These are phyloP conservation scores for Tolmerus cingulatus DNA, from an alignment of 2,888 invertebrate genomes.

Conservation along the genomic window DNA sequence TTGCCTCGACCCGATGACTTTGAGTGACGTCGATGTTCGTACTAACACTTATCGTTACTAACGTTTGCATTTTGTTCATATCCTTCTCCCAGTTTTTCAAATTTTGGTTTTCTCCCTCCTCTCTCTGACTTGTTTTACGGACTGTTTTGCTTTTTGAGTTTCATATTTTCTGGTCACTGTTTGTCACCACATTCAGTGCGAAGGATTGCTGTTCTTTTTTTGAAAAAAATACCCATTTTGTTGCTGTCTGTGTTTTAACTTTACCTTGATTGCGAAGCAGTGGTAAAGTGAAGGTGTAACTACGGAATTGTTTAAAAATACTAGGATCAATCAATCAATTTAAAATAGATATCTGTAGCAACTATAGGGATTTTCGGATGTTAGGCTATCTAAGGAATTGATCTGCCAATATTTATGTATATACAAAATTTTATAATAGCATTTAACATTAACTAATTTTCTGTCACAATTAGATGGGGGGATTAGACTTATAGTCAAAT, in stretches of 20 bases:
- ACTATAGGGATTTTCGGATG: not conserved
- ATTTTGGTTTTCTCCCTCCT: not conserved
- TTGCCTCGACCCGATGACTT: conserved; percentile 81
- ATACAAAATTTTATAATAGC: too few species aligned
- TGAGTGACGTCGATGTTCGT: conserved; percentile 78
- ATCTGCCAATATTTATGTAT: too few species aligned
- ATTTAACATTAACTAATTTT: too few species aligned
- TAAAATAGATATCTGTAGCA: not conserved
- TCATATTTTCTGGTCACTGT: conserved; percentile 46
- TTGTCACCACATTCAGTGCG: conserved; percentile 51
- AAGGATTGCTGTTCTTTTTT: not conserved
- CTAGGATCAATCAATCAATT: not conserved
- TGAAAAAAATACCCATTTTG: not conserved
- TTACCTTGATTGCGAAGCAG: not conserved
- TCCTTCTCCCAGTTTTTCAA: conserved; percentile 36
- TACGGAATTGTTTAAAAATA: not conserved
- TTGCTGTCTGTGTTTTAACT: not conserved
- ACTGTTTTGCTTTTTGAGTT: conserved; percentile 43
- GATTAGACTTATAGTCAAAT: too few species aligned
- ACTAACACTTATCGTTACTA: conserved; percentile 54
- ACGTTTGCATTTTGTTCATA: conserved; percentile 42
- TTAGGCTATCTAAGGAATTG: too few species aligned
- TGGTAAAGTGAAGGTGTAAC: conserved; percentile 22
- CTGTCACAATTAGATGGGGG: too few species aligned
- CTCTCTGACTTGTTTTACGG: not conserved